Conservation (phyloP, 2,888 invertebrate species). For the Ennomos fuscantarius region DNA sequence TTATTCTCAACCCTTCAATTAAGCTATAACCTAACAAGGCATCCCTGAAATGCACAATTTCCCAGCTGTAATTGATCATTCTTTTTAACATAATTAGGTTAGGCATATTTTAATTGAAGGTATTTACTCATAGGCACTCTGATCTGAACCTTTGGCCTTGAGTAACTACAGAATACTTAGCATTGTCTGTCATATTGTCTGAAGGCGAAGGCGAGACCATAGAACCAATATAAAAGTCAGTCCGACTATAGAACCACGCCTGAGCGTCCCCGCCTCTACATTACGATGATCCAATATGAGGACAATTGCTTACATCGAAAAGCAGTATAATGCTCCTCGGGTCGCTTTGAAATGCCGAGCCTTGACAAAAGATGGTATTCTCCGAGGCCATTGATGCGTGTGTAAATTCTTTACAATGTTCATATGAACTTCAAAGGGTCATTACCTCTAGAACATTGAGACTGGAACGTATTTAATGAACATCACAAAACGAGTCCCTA, state of each 20-base stretch:
- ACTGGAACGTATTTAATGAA: conserved; percentile 14
- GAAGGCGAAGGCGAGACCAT: conserved; percentile 6
- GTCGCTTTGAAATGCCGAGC: conserved; percentile 32
- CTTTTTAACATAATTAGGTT: too few relatives aligned
- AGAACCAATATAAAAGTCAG: conserved; percentile 12
- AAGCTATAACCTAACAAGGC: too few relatives aligned
- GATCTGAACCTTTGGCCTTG: too few relatives aligned
- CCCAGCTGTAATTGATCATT: too few relatives aligned
- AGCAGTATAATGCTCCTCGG: conserved; percentile 31
- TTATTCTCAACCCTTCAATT: too few relatives aligned
- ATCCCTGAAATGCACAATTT: too few relatives aligned
- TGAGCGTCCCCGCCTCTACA: conserved; percentile 26
- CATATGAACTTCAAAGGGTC: conserved; percentile 25
- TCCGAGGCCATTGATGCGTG: conserved; percentile 40
- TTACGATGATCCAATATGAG: conserved; percentile 26
- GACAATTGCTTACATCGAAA: conserved; percentile 34
- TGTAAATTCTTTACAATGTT: conserved; percentile 34
- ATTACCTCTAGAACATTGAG: conserved; percentile 19
- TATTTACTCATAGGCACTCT: too few relatives aligned
- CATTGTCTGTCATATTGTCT: not conserved
- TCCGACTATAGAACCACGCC: conserved; percentile 10
- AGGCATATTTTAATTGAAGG: too few relatives aligned
- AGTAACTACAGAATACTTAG: not conserved
- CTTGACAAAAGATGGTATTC: conserved; percentile 41
- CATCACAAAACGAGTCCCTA: not conserved